These are phyloP conservation scores for Merodon equestris DNA, from an alignment of 2,888 invertebrate genomes.

Conservation along the genomic window DNA sequence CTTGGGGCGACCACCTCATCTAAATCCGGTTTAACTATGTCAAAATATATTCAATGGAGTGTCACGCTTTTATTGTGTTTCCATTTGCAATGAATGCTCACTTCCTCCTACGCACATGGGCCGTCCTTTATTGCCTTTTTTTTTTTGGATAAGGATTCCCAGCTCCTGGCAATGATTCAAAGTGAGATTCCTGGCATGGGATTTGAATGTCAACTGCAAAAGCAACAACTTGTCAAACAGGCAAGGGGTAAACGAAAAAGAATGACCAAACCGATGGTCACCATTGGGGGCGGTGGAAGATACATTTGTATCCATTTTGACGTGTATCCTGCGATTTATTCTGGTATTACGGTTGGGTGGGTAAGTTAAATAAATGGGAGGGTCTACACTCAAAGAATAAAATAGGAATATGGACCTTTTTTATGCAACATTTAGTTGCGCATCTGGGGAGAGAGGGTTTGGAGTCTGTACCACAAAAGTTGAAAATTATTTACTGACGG, in stretches of 20 bases:
- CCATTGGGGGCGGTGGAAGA: too few species aligned
- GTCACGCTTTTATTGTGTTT: constrained; percentile 29
- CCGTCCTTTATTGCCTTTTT: constrained; percentile 14
- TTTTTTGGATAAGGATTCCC: too few species aligned
- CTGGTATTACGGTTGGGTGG: constrained; percentile 30
- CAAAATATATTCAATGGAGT: constrained; percentile 31
- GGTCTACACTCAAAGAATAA: constrained; percentile 40
- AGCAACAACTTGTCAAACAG: constrained; percentile 12
- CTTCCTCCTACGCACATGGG: constrained; percentile 18
- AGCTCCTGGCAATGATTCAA: too few species aligned
- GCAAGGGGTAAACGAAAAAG: too few species aligned
- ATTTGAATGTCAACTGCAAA: constrained; percentile 33
- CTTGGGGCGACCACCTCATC: constrained; percentile 8
- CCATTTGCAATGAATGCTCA: constrained; percentile 10
- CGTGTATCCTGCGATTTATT: not conserved
- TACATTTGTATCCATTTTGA: not conserved
- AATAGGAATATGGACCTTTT: not conserved
- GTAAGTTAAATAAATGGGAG: constrained; percentile 49
- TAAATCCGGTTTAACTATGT: constrained; percentile 31
- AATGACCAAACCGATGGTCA: too few species aligned
- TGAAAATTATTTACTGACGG: constrained; percentile 22
- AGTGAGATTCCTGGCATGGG: constrained; percentile 15
- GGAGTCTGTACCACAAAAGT: not conserved
- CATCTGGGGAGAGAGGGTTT: not conserved
- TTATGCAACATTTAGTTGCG: constrained; percentile 18